A percentile compares a stretch with the other conserved stretches of the same genome.
Evolutionary conservation across 2,888 invertebrate species (phyloP).

Genomic region (Malachius bipustulatus): DNA sequence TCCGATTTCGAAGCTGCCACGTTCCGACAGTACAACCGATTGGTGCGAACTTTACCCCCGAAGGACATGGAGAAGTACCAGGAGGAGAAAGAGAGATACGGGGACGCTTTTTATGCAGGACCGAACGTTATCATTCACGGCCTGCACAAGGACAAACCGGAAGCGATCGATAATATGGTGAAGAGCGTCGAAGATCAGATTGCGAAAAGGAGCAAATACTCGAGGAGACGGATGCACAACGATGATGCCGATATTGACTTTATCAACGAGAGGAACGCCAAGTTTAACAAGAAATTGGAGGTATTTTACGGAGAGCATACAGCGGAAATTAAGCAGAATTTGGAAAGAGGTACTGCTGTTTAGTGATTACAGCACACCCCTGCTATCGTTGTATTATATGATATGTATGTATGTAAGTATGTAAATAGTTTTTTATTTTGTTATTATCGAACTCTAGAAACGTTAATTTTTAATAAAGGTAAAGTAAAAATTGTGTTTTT

Average conservation of each 20-base stretch:
- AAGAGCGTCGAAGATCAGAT: constrained; percentile 89
- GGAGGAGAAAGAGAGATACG: constrained; percentile 72
- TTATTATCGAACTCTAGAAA: too few relatives aligned
- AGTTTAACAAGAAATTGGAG: constrained; percentile 97
- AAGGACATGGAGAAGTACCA: constrained; percentile 76
- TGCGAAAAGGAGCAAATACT: constrained; percentile 86
- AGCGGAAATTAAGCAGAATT: constrained; percentile 94
- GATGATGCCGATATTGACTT: constrained; percentile 99
- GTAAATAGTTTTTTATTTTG: too few relatives aligned
- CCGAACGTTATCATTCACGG: constrained; percentile 85
- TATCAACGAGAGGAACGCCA: constrained; percentile 96
- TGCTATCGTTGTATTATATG: too few relatives aligned
- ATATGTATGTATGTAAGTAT: too few relatives aligned
- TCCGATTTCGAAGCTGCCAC: constrained; percentile 85
- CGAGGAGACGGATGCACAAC: constrained; percentile 87
- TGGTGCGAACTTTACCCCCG: constrained; percentile 73
- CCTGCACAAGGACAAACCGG: constrained; percentile 75
- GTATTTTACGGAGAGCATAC: constrained; percentile 96
- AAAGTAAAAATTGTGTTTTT: too few relatives aligned
- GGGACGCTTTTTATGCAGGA: constrained; percentile 90
- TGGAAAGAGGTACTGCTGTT: constrained; percentile 97
- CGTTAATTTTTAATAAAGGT: too few relatives aligned
- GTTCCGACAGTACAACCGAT: constrained; percentile 76
- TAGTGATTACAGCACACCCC: too few relatives aligned
- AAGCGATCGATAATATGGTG: constrained; percentile 87